Evolutionary conservation across 1,140 invertebrate species (phyloP), one percentile per base, ranked within the genome.

Genomic region (Brachionus koreanus): DNA sequence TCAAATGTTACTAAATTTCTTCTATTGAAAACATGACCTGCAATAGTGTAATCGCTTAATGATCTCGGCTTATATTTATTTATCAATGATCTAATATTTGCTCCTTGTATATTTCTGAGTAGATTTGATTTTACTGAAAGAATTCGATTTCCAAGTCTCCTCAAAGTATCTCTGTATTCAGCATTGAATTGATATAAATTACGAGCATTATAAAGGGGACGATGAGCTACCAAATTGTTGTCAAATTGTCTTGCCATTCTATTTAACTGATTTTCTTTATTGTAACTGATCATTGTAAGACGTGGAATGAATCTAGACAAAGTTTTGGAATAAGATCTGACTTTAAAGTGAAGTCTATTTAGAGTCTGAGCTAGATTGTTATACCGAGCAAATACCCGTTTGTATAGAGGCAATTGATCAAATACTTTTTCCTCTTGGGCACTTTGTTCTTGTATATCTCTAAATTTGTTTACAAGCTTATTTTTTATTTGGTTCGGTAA

Each of bases 181-280:
- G 49, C 61, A 65, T 79, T 79, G 0, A 79, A 79, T 63, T 79
- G 76, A 35, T 79, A 79, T 9, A 79, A 42, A 61, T 57, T 79
- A 3, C 49, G 46, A 12, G 76, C 46, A 13, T 79, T 61, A 12
- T 79, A 35, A 12, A 42, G 9, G 0, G 61, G 76, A 25, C 49
- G 19, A 37, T 19, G 6, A 7, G 49, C 46, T 13, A 79, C 39
- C 23, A 79, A 12, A 25, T 61, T 61, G 25, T 79, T 79, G 43
- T 65, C 61, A 42, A 61, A 79, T 29, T 37, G 19, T 12, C 29
- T 61, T 7, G 49, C 76, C 23, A 46, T 29, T 46, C 25, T 46
- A 29, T 74, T 29, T 9, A 46, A 13, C 25, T 13, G 0, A 33
- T 74, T 43, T 39, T 79, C 10, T 9, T 79, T 33, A 12, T 79